Base-by-base conservation (phyloP, 2,888 invertebrate genomes). In the Carcina quercana region DNA sequence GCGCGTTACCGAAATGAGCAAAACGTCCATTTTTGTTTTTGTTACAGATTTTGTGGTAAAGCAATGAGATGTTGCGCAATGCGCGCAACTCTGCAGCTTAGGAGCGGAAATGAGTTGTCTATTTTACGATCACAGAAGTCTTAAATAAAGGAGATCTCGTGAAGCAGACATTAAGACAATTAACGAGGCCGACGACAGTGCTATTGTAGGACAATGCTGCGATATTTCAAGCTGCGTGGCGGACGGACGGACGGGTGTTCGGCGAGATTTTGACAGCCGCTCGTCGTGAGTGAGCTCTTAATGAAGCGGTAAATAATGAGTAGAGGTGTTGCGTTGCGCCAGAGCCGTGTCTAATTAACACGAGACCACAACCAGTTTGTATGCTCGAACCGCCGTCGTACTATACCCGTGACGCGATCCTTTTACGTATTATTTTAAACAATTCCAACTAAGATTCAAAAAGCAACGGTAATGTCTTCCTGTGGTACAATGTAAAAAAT, bases 261-360 rank as follows among this genome's bases (percentile, higher is more conserved):
- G 68, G 67, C 53, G 62, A 64, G 73, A 71, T 80, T 76, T 79
- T 80, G 80, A 82, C 80, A 78, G 74, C 53, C 61, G 60, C 60
- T 65, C 66, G 69, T 72, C 71, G 69, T 63, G 68, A 73, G 70
- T 63, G 69, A 76, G 75, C 72, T 78, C 75, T 73, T 82, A 80
- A 82, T 82, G 82, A 82, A 78, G 75, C 79, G 68, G 79, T 80
- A 75, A 80, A 80, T 83, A 82, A 83, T 79, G 82, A 75, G 72
- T 45, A 53, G 67, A 78, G 72, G 75, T 80, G 78, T 75, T 73
- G 72, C 54, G 59, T 59, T 53, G 66, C 53, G 60, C 59, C 60
- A 69, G 68, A 63, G 51, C 71, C 68, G 68, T 69, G 70, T 70
- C 75, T 79, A 78, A 80, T 82, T 80, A 80, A 72, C 69, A 61